Conservation (phyloP, 2,888 invertebrate genomes). For the Bembecia ichneumoniformis region DNA sequence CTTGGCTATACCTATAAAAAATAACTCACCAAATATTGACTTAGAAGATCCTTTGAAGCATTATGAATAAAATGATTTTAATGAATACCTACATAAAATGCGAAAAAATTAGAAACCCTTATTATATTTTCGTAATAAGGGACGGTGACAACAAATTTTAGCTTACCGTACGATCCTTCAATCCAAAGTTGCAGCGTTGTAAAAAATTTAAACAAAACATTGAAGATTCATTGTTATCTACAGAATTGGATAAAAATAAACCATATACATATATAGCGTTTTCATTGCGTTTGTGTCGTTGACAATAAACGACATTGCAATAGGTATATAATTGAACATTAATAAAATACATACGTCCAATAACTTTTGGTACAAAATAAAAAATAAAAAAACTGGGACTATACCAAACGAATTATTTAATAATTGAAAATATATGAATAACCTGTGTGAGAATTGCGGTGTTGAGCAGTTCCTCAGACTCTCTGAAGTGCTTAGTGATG, state of each 20-base stretch:
- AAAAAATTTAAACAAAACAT: too few species aligned
- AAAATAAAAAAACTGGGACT: too few species aligned
- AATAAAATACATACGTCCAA: not conserved
- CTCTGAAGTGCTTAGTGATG: constrained; percentile 91
- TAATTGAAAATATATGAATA: not conserved
- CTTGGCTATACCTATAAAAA: not conserved
- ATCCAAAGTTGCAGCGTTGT: constrained; percentile 7
- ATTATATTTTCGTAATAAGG: too few species aligned
- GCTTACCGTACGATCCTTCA: constrained; percentile 61
- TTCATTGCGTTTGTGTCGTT: not conserved
- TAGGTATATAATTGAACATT: not conserved
- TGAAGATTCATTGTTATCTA: too few species aligned
- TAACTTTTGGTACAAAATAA: not conserved
- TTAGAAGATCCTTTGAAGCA: constrained; percentile 61
- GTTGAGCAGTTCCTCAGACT: constrained; percentile 82
- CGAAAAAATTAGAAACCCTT: not conserved
- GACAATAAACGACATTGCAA: not conserved
- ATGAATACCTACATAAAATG: not conserved
- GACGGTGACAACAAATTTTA: not conserved
- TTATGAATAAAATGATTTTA: constrained; percentile 10
- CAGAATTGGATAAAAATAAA: too few species aligned
- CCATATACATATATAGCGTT: too few species aligned
- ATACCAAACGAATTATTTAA: too few species aligned
- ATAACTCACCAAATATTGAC: constrained; percentile 49
- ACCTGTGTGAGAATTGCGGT: constrained; percentile 87